Evolutionary conservation across 1,140 invertebrate genomes (phyloP).

Genomic region (Lethrus apterus): DNA sequence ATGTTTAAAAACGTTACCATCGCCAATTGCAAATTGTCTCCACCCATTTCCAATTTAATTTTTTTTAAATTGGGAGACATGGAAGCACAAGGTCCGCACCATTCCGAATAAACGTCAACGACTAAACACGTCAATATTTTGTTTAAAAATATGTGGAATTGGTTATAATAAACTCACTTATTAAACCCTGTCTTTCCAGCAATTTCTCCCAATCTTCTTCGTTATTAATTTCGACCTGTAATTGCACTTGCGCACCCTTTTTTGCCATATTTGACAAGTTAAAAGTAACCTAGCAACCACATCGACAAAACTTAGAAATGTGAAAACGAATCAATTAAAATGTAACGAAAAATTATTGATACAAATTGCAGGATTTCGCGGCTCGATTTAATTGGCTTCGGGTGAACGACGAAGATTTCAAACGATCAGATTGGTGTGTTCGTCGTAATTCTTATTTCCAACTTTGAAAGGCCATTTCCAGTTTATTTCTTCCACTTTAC

Average conservation of each 20-base stretch:
- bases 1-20: conserved; percentile 49
- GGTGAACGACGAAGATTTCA: too few relatives aligned
- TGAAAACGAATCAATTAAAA: conserved; percentile 2
- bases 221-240: conserved; percentile 72
- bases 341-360: too few relatives aligned
- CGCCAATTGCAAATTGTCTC: conserved; percentile 71
- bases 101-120: conserved; percentile 85
- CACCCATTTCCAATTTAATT: conserved; percentile 81
- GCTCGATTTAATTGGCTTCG: too few relatives aligned
- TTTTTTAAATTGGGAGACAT: conserved; percentile 83
- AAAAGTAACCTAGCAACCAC: background rate
- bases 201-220: conserved; percentile 85
- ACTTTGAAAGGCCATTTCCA: conserved; percentile 28
- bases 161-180: conserved; percentile 52
- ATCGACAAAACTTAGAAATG: conserved; percentile 3
- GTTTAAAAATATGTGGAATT: background rate
- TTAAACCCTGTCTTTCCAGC: conserved; percentile 65
- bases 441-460: background rate
- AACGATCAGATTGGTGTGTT: conserved; percentile 12
- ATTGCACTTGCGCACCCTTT: conserved; percentile 63
- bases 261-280: conserved; percentile 49
- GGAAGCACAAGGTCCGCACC: conserved; percentile 83
- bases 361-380: too few relatives aligned
- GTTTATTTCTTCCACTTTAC: conserved; percentile 26
- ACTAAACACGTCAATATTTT: conserved; percentile 47